Evolutionary conservation across 30 jellyfish, hydroid and myxozoan genomes (phyloP).

Genomic region (Catostylus mosaicus): DNA sequence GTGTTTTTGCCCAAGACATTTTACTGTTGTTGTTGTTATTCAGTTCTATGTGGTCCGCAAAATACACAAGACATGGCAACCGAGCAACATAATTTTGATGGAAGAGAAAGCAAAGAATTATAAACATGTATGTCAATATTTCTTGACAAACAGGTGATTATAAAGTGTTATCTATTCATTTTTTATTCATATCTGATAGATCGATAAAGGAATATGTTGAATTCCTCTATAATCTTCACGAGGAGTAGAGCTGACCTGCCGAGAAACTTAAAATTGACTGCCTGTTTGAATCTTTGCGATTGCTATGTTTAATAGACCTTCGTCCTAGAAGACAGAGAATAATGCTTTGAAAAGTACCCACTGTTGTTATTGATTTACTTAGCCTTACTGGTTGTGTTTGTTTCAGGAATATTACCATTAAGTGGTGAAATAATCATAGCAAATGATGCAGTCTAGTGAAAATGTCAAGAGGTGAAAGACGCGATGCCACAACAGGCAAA

Average conservation of each 20-base stretch:
- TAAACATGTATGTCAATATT: background rate
- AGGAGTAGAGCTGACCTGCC: too few species aligned
- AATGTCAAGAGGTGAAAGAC: slow-evolving; percentile 54
- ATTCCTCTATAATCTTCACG: too few species aligned
- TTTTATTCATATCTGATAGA: background rate
- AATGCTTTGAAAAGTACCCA: too few species aligned
- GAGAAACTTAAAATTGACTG: too few species aligned
- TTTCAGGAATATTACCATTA: background rate
- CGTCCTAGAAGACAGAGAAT: too few species aligned
- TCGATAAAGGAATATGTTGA: too few species aligned
- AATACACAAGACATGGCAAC: slow-evolving; percentile 15
- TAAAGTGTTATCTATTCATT: background rate
- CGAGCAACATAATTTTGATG: slow-evolving; percentile 19
- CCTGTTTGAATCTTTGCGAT: too few species aligned
- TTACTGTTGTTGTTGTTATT: slow-evolving; percentile 4
- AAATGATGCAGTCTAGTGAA: slow-evolving; percentile 27
- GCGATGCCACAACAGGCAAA: slow-evolving; percentile 18
- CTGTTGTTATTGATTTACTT: too few species aligned
- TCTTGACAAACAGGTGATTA: slow-evolving; percentile 5
- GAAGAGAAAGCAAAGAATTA: slow-evolving; percentile 3
- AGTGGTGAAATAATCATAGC: background rate
- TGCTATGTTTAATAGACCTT: too few species aligned
- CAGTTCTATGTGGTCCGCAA: slow-evolving; percentile 12
- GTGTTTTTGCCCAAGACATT: too few species aligned
- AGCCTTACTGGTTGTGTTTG: too few species aligned